phyloP scores from a whole-genome alignment of 2,113 vertebrate genomes.

The Brachirus orientalis region DNA sequence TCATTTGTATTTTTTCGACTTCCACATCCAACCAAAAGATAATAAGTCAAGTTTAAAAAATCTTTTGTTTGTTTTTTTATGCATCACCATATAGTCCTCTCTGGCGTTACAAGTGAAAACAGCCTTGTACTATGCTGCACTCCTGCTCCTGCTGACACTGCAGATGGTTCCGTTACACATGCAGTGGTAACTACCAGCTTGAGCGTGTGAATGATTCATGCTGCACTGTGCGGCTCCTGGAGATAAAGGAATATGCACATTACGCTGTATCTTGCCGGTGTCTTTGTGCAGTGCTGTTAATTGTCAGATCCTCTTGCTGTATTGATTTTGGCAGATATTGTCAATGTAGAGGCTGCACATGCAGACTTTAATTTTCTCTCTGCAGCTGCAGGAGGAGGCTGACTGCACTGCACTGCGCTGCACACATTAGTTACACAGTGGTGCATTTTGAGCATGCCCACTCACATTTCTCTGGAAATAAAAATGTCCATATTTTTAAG shows the following conservation, averaged over 20 bases:
- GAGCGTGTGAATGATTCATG: constrained; percentile 43
- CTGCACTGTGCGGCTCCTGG: constrained; percentile 38
- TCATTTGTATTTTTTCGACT: constrained; percentile 44
- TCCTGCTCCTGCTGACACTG: constrained; percentile 62
- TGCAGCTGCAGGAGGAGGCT: constrained; percentile 11
- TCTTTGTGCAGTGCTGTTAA: constrained; percentile 9
- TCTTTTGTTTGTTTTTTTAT: neutral
- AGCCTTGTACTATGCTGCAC: constrained; percentile 21
- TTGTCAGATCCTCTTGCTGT: neutral
- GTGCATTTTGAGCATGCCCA: constrained; percentile 12
- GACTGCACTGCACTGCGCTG: constrained; percentile 53
- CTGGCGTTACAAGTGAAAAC: constrained; percentile 12
- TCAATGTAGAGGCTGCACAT: constrained; percentile 17
- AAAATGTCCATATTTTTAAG: neutral
- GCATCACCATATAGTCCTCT: neutral
- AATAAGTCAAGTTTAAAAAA: constrained; percentile 48
- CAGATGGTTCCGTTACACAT: constrained; percentile 58
- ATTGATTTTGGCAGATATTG: neutral
- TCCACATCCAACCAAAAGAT: constrained; percentile 24
- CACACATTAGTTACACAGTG: constrained; percentile 9
- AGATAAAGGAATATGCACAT: neutral
- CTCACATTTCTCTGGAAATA: no score
- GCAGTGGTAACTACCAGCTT: constrained; percentile 47
- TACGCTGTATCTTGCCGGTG: neutral
- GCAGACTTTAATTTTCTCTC: constrained; percentile 12